Base-by-base conservation (phyloP, 2,113 vertebrate genomes). In the Malurus alboscapulatus region DNA sequence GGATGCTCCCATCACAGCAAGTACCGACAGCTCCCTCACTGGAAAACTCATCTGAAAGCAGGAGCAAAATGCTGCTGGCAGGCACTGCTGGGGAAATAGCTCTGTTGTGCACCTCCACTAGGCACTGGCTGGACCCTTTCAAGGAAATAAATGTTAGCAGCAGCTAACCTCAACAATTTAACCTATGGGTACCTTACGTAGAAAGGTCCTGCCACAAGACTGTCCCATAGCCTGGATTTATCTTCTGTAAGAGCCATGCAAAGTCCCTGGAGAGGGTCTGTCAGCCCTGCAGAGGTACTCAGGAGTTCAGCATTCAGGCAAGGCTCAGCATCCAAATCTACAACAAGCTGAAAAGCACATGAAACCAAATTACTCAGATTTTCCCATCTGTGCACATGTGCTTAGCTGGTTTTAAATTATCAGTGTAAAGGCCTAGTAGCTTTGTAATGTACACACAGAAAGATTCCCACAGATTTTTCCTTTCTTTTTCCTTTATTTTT, bases 401-500 rank as follows among this genome's bases (percentile, higher is more conserved):
- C 90, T 88, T 95, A 84, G 62, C 94, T 96, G 96, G 91, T 97
- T 96, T 97, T 97, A 97, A 97, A 97, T 97, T 97, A 95, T 95
- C 96, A 82, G 79, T 96, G 80, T 91, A 96, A 97, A 96, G 95
- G 94, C 88, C 96, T 97, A 95, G 92, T 96, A 93, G 91, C 96
- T 96, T 96, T 30, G 5, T 95, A 97, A 96, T 93, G 88, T 97
- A 97, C 96, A 97, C 95, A 96, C 38, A 96, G 92, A 96, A 95
- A 97, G 96, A 97, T 97, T 97, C 97, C 96, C 97, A 97, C 95
- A 97, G 96, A 95, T 96, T 96, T 95, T 92, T 67, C 25, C 19
- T 15, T 66, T 65, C 14, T 59, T 87, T 92, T 86, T 32, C 25
- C 9, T 34, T 50, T 29, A 34, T 73, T 77, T 81, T 66, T 75